Evolutionary conservation across 2,113 vertebrate species (phyloP).

Genomic region (Charadrius vociferus): DNA sequence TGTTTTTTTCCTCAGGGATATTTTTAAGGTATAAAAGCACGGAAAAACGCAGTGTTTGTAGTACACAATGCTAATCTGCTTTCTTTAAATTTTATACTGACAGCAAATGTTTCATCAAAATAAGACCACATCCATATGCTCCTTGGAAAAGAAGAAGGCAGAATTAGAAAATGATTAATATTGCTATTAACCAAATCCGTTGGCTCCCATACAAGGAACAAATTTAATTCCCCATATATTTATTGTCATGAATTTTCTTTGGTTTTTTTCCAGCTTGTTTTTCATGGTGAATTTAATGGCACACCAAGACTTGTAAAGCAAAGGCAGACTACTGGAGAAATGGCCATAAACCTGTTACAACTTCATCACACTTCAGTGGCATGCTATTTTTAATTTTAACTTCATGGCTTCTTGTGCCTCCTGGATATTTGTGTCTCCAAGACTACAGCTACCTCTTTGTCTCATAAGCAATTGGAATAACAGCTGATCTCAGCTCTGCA

Average conservation of each 20-base stretch:
- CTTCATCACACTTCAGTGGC: neutral
- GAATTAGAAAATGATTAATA: slow-evolving; percentile 35
- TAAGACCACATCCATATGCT: neutral
- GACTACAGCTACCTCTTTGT: neutral
- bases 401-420: neutral
- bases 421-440: neutral
- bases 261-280: neutral
- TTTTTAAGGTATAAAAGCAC: neutral
- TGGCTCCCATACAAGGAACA: neutral
- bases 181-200: slow-evolving; percentile 13
- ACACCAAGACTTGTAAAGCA: neutral
- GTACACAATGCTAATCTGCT: neutral
- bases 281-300: slow-evolving; percentile 7
- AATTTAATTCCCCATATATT: neutral
- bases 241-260: neutral
- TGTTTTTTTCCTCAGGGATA: neutral
- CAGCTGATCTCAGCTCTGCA: neutral
- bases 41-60: neutral
- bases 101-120: neutral
- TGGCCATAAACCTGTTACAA: neutral
- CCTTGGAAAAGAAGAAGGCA: neutral
- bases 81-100: slow-evolving; percentile 6
- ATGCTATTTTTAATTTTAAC: slow-evolving; percentile 23
- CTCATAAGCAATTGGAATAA: neutral
- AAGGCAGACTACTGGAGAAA: neutral